A percentile compares a stretch with the other conserved stretches of the same genome.
These are phyloP conservation scores for Siniperca scherzeri DNA, from an alignment of 2,797 vertebrate genomes.

Conservation along the genomic window DNA sequence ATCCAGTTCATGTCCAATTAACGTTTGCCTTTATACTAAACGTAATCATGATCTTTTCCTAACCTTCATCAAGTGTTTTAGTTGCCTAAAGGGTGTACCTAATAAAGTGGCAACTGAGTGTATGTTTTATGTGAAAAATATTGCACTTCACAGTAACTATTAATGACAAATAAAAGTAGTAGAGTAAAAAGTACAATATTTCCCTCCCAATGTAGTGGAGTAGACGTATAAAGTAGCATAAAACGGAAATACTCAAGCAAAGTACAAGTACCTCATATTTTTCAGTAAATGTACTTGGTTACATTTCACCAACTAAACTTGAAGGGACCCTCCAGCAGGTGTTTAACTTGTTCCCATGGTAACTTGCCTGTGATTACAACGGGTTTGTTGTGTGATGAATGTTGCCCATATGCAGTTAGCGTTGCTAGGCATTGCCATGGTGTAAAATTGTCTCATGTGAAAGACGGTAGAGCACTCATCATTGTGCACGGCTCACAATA, in stretches of 20 bases:
- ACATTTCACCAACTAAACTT: neutral
- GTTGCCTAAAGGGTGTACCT: no score
- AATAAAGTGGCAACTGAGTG: no score
- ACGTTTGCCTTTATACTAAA: no score
- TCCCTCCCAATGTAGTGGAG: neutral
- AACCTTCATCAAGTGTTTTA: no score
- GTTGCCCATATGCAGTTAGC: conserved; percentile 11
- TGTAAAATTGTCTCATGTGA: conserved; percentile 65
- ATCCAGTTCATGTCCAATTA: no score
- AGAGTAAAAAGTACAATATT: neutral
- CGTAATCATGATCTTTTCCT: no score
- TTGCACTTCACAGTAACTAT: neutral
- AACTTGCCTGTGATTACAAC: conserved; percentile 28
- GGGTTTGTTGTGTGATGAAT: conserved; percentile 17
- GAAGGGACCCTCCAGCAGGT: neutral
- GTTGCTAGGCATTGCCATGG: conserved; percentile 52
- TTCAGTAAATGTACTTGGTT: neutral
- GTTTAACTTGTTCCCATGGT: conserved; percentile 3
- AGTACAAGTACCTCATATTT: neutral
- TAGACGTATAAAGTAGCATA: neutral
- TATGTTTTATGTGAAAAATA: neutral
- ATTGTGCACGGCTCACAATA: conserved; percentile 68
- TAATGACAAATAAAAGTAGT: neutral
- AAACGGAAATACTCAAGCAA: neutral
- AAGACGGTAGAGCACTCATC: conserved; percentile 56